Percentiles rank a stretch among this genome's conserved stretches.
phyloP scores from a whole-genome alignment of 2,113 vertebrate species.

The Gasterosteus nipponicus region DNA sequence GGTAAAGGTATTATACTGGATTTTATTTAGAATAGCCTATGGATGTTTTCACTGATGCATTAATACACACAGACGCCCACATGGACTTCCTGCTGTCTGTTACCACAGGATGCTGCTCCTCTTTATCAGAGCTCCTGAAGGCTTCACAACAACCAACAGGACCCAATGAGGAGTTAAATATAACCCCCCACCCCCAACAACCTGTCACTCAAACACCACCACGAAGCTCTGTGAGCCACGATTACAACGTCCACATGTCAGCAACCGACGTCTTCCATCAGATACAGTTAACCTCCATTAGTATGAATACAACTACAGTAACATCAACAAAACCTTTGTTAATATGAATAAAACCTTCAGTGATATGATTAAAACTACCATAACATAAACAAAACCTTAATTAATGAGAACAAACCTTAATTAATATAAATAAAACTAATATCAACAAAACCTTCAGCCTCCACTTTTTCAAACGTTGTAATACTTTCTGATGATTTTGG shows the following conservation, averaged over 20 bases:
- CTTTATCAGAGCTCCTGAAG: slow-evolving; percentile 23
- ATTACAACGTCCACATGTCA: slow-evolving; percentile 16
- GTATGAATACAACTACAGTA: no score
- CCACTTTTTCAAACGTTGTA: no score
- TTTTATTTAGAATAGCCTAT: background rate
- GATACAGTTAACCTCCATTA: background rate
- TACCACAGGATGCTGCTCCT: slow-evolving; percentile 18
- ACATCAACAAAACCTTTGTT: background rate
- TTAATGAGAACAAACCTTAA: background rate
- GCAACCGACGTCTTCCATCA: background rate
- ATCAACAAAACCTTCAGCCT: background rate
- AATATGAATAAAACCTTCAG: background rate
- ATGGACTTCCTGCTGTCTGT: background rate
- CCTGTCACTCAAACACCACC: slow-evolving; percentile 8
- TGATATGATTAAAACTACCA: no score
- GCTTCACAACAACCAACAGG: slow-evolving; percentile 1
- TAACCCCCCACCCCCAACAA: background rate
- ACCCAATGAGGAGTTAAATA: background rate
- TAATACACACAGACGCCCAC: background rate
- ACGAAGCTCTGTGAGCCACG: background rate
- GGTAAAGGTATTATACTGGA: background rate
- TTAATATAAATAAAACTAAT: background rate
- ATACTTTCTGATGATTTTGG: no score
- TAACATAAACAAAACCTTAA: background rate
- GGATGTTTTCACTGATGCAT: background rate